Percentiles rank a stretch among this genome's conserved stretches.
Conservation (phyloP, 2,888 invertebrate species). For the Eristalis arbustorum region DNA sequence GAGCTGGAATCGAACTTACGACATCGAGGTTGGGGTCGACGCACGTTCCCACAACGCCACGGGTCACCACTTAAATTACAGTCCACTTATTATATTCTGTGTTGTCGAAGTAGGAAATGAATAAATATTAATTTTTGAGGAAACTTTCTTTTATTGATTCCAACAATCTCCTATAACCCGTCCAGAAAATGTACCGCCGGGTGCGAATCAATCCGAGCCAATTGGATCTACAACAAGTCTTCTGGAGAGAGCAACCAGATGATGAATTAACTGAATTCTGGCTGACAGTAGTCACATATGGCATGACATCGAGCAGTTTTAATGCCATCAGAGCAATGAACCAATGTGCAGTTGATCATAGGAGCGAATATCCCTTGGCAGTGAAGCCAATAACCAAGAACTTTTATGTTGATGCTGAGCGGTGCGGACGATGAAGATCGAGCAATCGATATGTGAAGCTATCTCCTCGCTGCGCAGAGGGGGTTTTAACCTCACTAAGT, state of each 20-base stretch:
- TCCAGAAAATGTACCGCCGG: conserved; percentile 19
- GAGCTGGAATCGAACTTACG: too few species aligned
- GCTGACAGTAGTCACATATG: conserved; percentile 17
- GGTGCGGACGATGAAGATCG: not conserved
- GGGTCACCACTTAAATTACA: too few species aligned
- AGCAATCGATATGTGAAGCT: not conserved
- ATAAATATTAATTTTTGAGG: too few species aligned
- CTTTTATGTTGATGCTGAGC: conserved; percentile 11
- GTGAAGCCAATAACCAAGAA: not conserved
- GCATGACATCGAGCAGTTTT: conserved; percentile 28
- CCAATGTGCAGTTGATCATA: conserved; percentile 26
- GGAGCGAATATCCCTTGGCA: conserved; percentile 1
- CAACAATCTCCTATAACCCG: too few species aligned
- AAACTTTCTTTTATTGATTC: too few species aligned
- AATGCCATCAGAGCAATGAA: conserved; percentile 15
- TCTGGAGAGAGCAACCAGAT: too few species aligned
- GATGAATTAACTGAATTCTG: conserved; percentile 9
- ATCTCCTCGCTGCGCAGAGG: not conserved
- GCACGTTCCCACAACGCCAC: too few species aligned
- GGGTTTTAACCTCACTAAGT: not conserved
- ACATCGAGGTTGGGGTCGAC: too few species aligned
- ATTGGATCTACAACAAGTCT: conserved; percentile 23
- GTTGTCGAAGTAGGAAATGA: too few species aligned
- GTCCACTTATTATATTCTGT: too few species aligned
- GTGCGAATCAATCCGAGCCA: conserved; percentile 16